Conservation (phyloP, 2,113 vertebrate species). For the Thamnaconus septentrionalis region DNA sequence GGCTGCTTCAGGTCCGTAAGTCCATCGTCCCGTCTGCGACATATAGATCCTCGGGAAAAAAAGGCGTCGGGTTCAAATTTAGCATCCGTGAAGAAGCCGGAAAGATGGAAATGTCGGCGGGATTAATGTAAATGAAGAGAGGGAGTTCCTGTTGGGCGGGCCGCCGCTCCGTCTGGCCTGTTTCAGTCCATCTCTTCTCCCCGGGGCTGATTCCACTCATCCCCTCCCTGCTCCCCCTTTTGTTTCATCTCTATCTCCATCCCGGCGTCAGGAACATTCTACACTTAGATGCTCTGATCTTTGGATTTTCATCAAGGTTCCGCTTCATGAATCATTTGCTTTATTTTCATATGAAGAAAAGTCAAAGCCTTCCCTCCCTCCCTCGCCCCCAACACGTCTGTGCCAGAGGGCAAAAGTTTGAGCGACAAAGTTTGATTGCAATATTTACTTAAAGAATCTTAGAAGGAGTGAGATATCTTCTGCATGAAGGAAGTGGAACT, state of each 20-base stretch:
- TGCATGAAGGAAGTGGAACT: not conserved
- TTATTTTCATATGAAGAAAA: conserved; percentile 78
- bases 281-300: conserved; percentile 75
- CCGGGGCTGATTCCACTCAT: conserved; percentile 49
- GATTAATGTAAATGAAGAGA: conserved; percentile 79
- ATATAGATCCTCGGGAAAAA: conserved; percentile 39
- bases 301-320: conserved; percentile 75
- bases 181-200: conserved; percentile 76
- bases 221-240: conserved; percentile 60
- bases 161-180: conserved; percentile 73
- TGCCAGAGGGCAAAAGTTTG: conserved; percentile 47
- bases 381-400: not conserved
- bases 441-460: conserved; percentile 52
- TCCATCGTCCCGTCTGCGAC: conserved; percentile 29
- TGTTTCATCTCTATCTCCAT: conserved; percentile 65
- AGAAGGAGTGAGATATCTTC: conserved; percentile 11
- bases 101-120: conserved; percentile 58
- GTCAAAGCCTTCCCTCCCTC: conserved; percentile 33
- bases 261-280: conserved; percentile 53
- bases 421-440: conserved; percentile 46
- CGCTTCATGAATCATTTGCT: conserved; percentile 75
- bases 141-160: conserved; percentile 66
- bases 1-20: conserved; percentile 9
- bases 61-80: conserved; percentile 49
- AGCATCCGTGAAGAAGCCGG: conserved; percentile 51